Evolutionary conservation across 2,797 vertebrate genomes (phyloP).

Genomic region (Etheostoma nigrum): DNA sequence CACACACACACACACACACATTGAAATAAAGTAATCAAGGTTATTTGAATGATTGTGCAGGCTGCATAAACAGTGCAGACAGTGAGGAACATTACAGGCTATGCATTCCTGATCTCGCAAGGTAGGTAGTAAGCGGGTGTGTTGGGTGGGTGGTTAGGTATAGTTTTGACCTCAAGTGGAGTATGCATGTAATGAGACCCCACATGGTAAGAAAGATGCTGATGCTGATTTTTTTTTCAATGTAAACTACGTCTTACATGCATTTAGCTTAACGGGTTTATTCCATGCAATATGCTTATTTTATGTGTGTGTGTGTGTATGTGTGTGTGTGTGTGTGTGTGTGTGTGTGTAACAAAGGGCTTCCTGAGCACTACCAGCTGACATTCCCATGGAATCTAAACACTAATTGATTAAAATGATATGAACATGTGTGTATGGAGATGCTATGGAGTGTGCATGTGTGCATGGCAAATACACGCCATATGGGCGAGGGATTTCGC

Average conservation of each 20-base stretch:
- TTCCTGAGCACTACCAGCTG: constrained; percentile 73
- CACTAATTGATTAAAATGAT: constrained; percentile 83
- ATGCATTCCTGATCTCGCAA: constrained; percentile 68
- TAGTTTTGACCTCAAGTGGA: constrained; percentile 42
- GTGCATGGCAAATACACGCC: constrained; percentile 68
- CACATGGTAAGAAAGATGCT: constrained; percentile 21
- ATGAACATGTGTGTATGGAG: constrained; percentile 65
- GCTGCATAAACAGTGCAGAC: constrained; percentile 74
- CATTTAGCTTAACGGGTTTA: constrained; percentile 1
- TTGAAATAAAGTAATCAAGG: constrained; percentile 80
- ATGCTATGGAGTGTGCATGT: constrained; percentile 55
- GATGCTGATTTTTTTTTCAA: not conserved
- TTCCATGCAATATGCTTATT: constrained; percentile 25
- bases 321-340: constrained; percentile 20
- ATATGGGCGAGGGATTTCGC: constrained; percentile 77
- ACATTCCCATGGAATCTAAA: constrained; percentile 76
- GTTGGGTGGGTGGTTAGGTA: constrained; percentile 60
- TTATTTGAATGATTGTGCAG: constrained; percentile 81
- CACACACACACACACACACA: not conserved
- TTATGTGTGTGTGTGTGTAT: constrained; percentile 39
- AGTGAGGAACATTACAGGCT: constrained; percentile 66
- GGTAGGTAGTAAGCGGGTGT: constrained; percentile 42
- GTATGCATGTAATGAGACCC: constrained; percentile 24
- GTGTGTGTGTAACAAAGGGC: constrained; percentile 42
- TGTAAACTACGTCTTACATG: not conserved